Conservation (phyloP, 2,797 vertebrate species). For the Salmo trutta region DNA sequence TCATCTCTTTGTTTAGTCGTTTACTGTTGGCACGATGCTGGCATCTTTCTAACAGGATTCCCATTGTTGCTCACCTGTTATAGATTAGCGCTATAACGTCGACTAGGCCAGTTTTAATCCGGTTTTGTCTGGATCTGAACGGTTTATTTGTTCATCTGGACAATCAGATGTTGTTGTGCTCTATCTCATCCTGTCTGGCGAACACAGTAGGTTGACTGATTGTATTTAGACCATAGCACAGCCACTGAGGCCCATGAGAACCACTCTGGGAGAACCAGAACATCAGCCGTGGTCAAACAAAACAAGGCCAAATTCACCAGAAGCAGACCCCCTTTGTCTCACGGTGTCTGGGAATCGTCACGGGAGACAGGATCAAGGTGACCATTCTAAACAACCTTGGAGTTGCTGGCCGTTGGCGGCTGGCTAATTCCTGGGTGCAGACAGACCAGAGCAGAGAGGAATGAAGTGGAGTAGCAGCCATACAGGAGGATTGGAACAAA, state of each 20-base stretch:
- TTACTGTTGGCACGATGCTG: neutral
- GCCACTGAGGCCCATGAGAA: neutral
- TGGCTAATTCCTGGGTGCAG: slow-evolving; percentile 11
- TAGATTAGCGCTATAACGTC: neutral
- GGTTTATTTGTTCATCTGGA: slow-evolving; percentile 6
- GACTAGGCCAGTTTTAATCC: neutral
- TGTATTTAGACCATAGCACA: neutral
- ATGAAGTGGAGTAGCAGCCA: neutral
- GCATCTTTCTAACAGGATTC: neutral
- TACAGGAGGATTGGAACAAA: slow-evolving; percentile 16
- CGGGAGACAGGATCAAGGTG: neutral
- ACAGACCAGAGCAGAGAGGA: neutral
- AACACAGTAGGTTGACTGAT: neutral
- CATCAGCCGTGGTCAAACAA: neutral
- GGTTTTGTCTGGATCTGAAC: neutral
- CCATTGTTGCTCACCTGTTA: neutral
- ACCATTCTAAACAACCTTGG: neutral
- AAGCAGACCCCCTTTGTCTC: neutral
- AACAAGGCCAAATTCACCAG: neutral
- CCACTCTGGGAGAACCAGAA: slow-evolving; percentile 5
- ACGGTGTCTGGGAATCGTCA: neutral
- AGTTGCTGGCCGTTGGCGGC: neutral
- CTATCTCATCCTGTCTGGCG: neutral
- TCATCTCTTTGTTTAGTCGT: neutral
- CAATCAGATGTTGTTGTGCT: neutral